Base-by-base conservation (phyloP, 1,140 invertebrate genomes). In the Drosophila novamexicana region DNA sequence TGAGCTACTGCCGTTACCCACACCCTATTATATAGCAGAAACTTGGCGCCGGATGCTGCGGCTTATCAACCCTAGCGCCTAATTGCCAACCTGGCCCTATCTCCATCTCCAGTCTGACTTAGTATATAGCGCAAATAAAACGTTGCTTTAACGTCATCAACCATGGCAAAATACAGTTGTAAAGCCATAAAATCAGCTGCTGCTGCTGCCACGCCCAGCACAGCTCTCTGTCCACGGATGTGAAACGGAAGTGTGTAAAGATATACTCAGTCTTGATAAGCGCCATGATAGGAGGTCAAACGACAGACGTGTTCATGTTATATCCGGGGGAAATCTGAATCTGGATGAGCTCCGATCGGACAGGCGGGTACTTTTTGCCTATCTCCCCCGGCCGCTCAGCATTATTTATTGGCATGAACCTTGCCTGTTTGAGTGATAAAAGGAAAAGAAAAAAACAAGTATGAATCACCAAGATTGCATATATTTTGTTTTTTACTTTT, bases 241-340 rank as follows among this genome's bases (percentile, higher is more conserved):
- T 88, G 84, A 90, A 89, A 89, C 84, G 84, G 84, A 89, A 89
- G 85, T 89, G 57, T 84, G 77, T 89, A 89, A 90, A 89, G 84
- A 89, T 88, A 89, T 67, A 29, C 22, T 29, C 22, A 29, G 37
- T 39, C 40, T 7, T 47, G 70, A 73, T 75, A 75, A 63, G 37
- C n/a, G 52, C 37, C 22, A 29, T 29, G 37, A 29, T 57, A 42
- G 45, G 53, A 64, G 66, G 72, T 70, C 66, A 75, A 58, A 44
- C 44, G 22, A 49, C 34, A n/a, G 56, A 4, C 39, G 7, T 32
- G 22, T 5, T 29, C 22, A 29, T 29, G 4, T 29, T 29, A 29
- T 29, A 29, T 16, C 14, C 16, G 29, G 34, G 34, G 18, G 4
- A 34, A 29, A 32, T 34, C 32, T 58, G 16, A 10, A 9, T 16